These are phyloP conservation scores for Eleutherodactylus coqui DNA, from an alignment of 2,797 vertebrate genomes.

Conservation along the genomic window DNA sequence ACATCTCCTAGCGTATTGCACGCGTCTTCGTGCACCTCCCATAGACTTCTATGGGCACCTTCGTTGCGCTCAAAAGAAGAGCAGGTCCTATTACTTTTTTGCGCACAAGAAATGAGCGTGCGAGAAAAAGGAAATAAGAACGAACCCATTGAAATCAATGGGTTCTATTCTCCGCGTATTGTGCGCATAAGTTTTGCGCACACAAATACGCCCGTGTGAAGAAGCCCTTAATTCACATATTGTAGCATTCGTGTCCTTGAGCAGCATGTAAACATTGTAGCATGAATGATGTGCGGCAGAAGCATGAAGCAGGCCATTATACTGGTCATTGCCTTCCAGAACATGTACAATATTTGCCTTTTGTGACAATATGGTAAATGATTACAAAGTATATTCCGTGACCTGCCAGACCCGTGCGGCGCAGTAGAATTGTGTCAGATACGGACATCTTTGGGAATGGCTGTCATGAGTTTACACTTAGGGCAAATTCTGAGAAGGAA, in stretches of 20 bases:
- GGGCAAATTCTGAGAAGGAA: background rate
- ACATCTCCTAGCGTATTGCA: too few relatives aligned
- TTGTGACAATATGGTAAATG: slow-evolving; percentile 42
- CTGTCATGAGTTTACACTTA: background rate
- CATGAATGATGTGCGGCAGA: slow-evolving; percentile 40
- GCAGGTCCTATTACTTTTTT: too few relatives aligned
- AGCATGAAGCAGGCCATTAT: slow-evolving; percentile 41
- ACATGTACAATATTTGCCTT: slow-evolving; percentile 52
- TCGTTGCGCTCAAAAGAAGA: too few relatives aligned
- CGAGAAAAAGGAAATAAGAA: too few relatives aligned
- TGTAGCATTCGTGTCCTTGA: background rate
- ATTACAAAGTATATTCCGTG: slow-evolving; percentile 37
- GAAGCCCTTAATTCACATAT: background rate
- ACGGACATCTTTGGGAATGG: background rate
- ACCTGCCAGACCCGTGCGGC: slow-evolving; percentile 26
- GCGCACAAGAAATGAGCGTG: too few relatives aligned
- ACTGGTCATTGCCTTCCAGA: slow-evolving; percentile 48
- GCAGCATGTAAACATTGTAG: slow-evolving; percentile 44
- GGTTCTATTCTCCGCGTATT: too few relatives aligned
- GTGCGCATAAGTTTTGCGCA: too few relatives aligned
- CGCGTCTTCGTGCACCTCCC: too few relatives aligned
- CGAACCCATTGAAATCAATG: too few relatives aligned
- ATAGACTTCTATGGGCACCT: too few relatives aligned
- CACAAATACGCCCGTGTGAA: too few relatives aligned
- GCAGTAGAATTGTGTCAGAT: slow-evolving; percentile 1